A percentile compares a stretch with the other conserved stretches of the same genome.
Evolutionary conservation across 2,113 vertebrate species (phyloP).

Genomic region (Oreochromis tanganicae): DNA sequence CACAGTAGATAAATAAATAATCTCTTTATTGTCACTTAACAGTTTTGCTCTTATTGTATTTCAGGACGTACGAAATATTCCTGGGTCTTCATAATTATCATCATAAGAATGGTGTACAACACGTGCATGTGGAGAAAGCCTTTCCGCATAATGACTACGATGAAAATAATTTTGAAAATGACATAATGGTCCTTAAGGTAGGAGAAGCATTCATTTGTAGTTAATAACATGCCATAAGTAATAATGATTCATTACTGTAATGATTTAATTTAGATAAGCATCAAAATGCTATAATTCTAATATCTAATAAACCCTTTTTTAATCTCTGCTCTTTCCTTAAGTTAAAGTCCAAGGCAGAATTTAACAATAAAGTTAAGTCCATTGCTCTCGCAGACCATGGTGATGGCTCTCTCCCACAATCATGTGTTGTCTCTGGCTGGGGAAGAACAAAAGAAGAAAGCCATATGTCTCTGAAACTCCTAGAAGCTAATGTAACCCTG

Average conservation of each 20-base stretch:
- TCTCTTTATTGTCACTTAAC: background rate
- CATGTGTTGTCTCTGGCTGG: slow-evolving; percentile 75
- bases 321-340: slow-evolving; percentile 16
- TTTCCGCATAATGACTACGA: background rate
- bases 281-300: background rate
- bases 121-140: fast-evolving
- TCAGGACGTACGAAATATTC: background rate
- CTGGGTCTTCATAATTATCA: slow-evolving; percentile 16
- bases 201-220: background rate
- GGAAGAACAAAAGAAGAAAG: background rate
- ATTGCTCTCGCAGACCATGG: background rate
- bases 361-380: slow-evolving; percentile 37
- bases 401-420: background rate
- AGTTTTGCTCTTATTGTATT: background rate
- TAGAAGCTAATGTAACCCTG: slow-evolving; percentile 61
- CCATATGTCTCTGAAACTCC: slow-evolving; percentile 21
- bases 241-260: background rate
- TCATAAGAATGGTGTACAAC: fast-evolving
- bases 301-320: background rate
- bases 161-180: fast-evolving
- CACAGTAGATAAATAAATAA: background rate
- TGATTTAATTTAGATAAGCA: background rate
- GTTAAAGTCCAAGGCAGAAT: slow-evolving; percentile 63
- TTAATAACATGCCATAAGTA: background rate
- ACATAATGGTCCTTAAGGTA: slow-evolving; percentile 69